Evolutionary conservation across 1,140 invertebrate species (phyloP).

Genomic region (Pseudomyrmex sp.): DNA sequence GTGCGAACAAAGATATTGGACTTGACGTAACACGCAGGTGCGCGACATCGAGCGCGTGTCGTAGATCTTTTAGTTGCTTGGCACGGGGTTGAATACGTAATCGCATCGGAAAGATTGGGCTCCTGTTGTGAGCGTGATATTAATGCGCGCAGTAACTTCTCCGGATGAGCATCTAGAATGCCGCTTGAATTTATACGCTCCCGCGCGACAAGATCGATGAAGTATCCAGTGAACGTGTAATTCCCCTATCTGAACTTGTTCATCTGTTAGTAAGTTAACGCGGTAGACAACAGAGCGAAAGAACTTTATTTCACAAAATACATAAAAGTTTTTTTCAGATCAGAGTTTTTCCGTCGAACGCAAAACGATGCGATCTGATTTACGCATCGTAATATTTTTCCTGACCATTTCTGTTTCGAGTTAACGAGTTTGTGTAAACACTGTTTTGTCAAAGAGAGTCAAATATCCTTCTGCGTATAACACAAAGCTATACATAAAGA

Average conservation of each 20-base stretch:
- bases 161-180: slow-evolving; percentile 65
- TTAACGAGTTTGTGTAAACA: too few relatives aligned
- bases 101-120: slow-evolving; percentile 45
- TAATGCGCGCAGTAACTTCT: slow-evolving; percentile 71
- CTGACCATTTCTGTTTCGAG: too few relatives aligned
- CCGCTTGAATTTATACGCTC: slow-evolving; percentile 67
- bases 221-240: slow-evolving; percentile 62
- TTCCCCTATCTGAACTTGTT: slow-evolving; percentile 58
- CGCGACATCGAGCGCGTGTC: slow-evolving; percentile 48
- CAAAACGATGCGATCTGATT: too few relatives aligned
- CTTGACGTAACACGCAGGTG: slow-evolving; percentile 25
- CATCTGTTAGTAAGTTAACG: neutral
- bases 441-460: too few relatives aligned
- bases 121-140: slow-evolving; percentile 64
- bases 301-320: neutral
- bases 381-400: neutral
- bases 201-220: slow-evolving; percentile 65
- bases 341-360: too few relatives aligned
- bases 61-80: slow-evolving; percentile 59
- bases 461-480: too few relatives aligned
- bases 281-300: neutral
- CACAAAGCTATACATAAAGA: too few relatives aligned
- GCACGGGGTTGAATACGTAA: slow-evolving; percentile 43
- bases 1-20: slow-evolving; percentile 22
- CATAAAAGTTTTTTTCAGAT: too few relatives aligned